phyloP scores from a whole-genome alignment of 2,797 vertebrate species.

The Eospalax fontanierii region DNA sequence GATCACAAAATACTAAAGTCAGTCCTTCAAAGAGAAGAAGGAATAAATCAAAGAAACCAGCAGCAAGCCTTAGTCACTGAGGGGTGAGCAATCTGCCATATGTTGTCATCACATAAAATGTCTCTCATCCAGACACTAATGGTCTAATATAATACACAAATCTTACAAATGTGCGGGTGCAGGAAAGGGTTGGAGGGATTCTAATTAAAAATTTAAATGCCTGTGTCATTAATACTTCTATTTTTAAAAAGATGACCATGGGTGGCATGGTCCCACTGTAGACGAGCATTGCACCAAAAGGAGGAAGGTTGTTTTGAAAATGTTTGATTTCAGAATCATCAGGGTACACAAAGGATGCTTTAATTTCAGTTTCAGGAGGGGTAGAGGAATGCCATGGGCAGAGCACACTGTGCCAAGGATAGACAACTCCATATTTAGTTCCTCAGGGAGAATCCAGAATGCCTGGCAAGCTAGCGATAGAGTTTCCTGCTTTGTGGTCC shows the following conservation, averaged over 20 bases:
- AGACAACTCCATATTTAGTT: neutral
- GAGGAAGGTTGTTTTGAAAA: neutral
- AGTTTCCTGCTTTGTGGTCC: neutral
- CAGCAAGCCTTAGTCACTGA: constrained; percentile 32
- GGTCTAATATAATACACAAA: neutral
- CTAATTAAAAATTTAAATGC: constrained; percentile 10
- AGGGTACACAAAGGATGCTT: neutral
- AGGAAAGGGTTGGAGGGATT: neutral
- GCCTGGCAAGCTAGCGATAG: neutral
- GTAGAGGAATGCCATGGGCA: neutral
- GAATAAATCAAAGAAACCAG: neutral
- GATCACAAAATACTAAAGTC: constrained; percentile 23
- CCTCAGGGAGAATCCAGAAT: neutral
- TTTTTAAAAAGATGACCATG: neutral
- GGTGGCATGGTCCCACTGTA: neutral
- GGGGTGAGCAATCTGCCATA: constrained; percentile 3
- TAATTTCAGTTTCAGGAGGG: neutral
- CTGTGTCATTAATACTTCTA: neutral
- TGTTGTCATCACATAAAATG: neutral
- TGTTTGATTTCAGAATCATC: neutral
- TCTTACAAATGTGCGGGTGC: constrained; percentile 4
- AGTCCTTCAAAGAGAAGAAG: neutral
- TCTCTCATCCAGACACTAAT: constrained; percentile 8
- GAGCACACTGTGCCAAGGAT: neutral
- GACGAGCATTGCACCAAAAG: neutral